These are phyloP conservation scores for Atta cephalotes DNA, from an alignment of 1,140 invertebrate genomes.

Conservation along the genomic window DNA sequence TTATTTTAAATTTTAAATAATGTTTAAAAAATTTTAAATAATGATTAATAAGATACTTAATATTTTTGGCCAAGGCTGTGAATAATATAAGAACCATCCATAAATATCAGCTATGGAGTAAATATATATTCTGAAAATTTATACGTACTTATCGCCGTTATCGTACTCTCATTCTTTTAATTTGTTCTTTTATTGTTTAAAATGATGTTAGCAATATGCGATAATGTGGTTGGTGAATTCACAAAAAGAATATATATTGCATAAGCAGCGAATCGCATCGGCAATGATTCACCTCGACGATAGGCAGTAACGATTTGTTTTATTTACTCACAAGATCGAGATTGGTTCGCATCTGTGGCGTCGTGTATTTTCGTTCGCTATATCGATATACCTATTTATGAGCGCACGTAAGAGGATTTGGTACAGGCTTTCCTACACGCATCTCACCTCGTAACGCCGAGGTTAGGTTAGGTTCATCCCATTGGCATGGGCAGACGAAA, in stretches of 20 bases:
- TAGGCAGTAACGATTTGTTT: slow-evolving; percentile 55
- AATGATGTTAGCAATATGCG: neutral
- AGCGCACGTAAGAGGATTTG: slow-evolving; percentile 44
- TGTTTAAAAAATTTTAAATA: too few relatives aligned
- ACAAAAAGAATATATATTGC: slow-evolving; percentile 1
- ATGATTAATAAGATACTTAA: too few relatives aligned
- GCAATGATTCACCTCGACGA: slow-evolving; percentile 23
- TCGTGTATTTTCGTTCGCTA: slow-evolving; percentile 64
- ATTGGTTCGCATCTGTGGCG: slow-evolving; percentile 48
- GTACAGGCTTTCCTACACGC: slow-evolving; percentile 23
- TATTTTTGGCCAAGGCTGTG: too few relatives aligned
- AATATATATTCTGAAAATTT: too few relatives aligned
- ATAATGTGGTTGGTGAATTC: neutral
- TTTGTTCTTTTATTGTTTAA: neutral
- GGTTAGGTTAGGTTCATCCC: slow-evolving; percentile 22
- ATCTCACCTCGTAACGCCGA: slow-evolving; percentile 17
- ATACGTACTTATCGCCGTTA: too few relatives aligned
- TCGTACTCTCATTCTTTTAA: too few relatives aligned
- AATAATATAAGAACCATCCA: too few relatives aligned
- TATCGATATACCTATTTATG: slow-evolving; percentile 39
- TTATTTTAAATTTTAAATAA: too few relatives aligned
- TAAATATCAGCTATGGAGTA: too few relatives aligned
- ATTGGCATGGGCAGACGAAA: slow-evolving; percentile 13
- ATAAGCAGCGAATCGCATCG: slow-evolving; percentile 15
- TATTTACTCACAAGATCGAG: slow-evolving; percentile 57